A percentile compares a stretch with the other conserved stretches of the same genome.
Conservation (phyloP, 2,797 vertebrate species). For the Crax fasciolata region DNA sequence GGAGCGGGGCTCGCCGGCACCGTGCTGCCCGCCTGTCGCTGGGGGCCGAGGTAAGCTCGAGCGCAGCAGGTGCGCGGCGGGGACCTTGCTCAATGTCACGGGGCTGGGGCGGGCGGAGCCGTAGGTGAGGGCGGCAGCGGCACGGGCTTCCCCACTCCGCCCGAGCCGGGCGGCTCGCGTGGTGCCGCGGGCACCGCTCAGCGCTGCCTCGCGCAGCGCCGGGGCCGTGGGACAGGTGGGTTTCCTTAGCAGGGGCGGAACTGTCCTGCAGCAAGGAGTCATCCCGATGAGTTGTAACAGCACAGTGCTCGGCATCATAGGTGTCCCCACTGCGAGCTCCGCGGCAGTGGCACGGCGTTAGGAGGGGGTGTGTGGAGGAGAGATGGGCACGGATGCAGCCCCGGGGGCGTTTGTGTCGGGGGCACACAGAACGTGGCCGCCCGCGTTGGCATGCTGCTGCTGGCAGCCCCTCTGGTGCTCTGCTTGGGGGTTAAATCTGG, state of each 20-base stretch:
- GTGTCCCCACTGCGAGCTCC: neutral
- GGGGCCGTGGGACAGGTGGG: slow-evolving; percentile 41
- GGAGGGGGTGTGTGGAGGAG: too few species aligned
- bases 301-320: neutral
- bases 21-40: neutral
- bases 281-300: slow-evolving; percentile 33
- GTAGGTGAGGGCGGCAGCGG: neutral
- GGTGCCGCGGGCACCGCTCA: neutral
- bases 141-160: neutral
- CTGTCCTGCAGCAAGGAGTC: slow-evolving; percentile 39
- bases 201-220: too few species aligned
- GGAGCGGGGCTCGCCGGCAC: neutral
- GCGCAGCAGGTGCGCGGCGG: neutral
- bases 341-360: neutral
- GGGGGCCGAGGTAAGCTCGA: neutral
- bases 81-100: neutral
- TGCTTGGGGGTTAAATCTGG: neutral
- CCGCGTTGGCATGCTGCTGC: neutral
- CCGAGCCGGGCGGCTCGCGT: neutral
- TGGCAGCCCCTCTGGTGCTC: neutral
- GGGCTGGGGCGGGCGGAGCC: neutral
- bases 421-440: neutral
- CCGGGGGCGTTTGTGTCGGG: neutral
- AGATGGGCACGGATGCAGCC: neutral
- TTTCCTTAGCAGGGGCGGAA: slow-evolving; percentile 37